phyloP scores from a whole-genome alignment of 2,888 invertebrate genomes.

The Ceriagrion tenellum region DNA sequence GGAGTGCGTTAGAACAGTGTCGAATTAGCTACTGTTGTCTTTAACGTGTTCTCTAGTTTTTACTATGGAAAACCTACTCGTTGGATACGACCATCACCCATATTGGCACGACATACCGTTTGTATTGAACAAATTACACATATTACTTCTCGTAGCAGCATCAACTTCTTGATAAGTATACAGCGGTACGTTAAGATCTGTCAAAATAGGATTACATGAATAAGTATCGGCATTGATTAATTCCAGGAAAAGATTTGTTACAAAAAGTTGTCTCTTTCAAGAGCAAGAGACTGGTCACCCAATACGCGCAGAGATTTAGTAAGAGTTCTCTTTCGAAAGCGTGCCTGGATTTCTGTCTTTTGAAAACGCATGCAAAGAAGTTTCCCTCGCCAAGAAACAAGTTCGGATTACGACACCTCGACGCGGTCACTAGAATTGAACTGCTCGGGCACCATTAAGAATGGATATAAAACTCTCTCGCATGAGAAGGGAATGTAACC shows the following conservation, averaged over 20 bases:
- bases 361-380: neutral
- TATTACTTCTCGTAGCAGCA: too few species aligned
- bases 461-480: too few species aligned
- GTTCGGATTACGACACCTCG: neutral
- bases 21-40: too few species aligned
- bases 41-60: too few species aligned
- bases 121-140: too few species aligned
- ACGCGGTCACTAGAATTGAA: neutral
- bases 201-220: neutral
- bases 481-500: too few species aligned
- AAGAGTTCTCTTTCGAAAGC: neutral
- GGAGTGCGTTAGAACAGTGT: too few species aligned
- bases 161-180: too few species aligned
- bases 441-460: neutral
- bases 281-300: neutral
- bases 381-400: neutral
- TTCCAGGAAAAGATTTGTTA: neutral
- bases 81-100: too few species aligned
- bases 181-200: too few species aligned
- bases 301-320: neutral
- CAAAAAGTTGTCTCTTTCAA: neutral
- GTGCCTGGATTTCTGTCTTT: neutral
- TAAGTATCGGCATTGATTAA: neutral
- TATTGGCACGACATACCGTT: too few species aligned
- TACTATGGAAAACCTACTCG: too few species aligned